Base-by-base conservation (phyloP, 2,888 invertebrate species). In the Napeogenes inachia region DNA sequence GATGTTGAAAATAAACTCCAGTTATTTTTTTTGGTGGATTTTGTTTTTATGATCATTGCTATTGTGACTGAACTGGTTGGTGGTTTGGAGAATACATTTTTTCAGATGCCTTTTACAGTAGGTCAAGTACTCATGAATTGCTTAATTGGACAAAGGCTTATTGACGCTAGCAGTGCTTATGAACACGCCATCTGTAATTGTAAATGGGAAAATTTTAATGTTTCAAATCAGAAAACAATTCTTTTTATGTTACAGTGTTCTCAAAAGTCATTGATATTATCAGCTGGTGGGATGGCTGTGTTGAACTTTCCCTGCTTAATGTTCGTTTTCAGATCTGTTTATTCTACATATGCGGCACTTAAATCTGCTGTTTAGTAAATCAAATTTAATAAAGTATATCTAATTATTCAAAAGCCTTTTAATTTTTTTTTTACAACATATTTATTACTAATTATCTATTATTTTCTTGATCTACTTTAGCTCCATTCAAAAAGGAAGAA, bases 301-400 rank as follows among this genome's bases (percentile, higher is more conserved):
- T 67, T 84, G 32, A 78, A 71, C 50, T 82, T 78, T 45, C 68
- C 66, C 3, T 77, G 76, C 2, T 64, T 85, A 3, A 80, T 82
- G 79, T 70, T 74, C 0, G 73, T 85, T 0, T 66, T 74, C 1
- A 80, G 70, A 38, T 75, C 75, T 0, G 74, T 81, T 30, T 85
- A 83, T 60, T 84, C 84, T 0, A 74, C 80, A 3, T 84, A 82
- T 45, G 80, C 81, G 3, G 76, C 84, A 33, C 68, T 84, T 12
- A 73, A 78, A 21, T 75, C 81, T 4, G 76, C 76, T 3, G 67
- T 80, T 56, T 62, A 61, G 46, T 57, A 66, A 60, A 50, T 30
- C 6, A 21, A 0, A 50, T 47, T n/a, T 6, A 47, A 21, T 21
- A 21, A 21, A 21, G 21, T 21, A 21, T 21, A 21, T 21, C 21